Base-by-base conservation (phyloP, 2,888 invertebrate genomes). In the Elmis aenea region DNA sequence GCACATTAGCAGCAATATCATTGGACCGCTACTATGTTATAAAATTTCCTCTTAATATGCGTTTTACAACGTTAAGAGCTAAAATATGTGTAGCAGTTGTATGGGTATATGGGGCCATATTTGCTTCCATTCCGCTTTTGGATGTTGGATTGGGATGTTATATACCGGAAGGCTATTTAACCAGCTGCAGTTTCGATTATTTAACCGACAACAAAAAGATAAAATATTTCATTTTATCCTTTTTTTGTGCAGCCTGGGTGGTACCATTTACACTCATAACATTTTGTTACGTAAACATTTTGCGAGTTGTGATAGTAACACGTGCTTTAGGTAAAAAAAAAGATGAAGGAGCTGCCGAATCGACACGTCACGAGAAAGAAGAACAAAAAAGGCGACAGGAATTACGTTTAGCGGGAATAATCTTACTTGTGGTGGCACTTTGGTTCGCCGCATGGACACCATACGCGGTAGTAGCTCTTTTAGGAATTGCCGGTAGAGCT, bases 131-230 rank as follows among this genome's bases (percentile, higher is more conserved):
- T 31, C 90, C 89, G 0, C 75, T 84, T 1, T 59, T 79, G 13
- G 73, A 81, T 53, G 71, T 85, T 24, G 85, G 85, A 5, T 74
- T 85, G 49, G 83, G 83, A 12, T 73, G 72, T 18, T 91, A 89
- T 67, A 83, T 86, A 9, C 87, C 89, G 3, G 90, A 90, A 63
- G 89, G 87, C 2, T 87, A 79, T 58, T 73, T 89, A 39, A 88
- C 86, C 11, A 84, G 85, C 53, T 91, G 90, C 67, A 85, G 88
- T 55, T 90, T 86, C 60, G 89, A 90, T 64, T 91, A 90, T 57
- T 72, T 90, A 27, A 79, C 84, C 1, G 75, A 77, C n/a, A 75
- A 78, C 33, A 55, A 66, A 1, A 59, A 63, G 1, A 78, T 77
- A 1, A 75, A 77, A 29, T 72, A 75, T 39, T 90, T 85, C 59